A percentile compares a stretch with the other conserved stretches of the same genome.
phyloP scores from a whole-genome alignment of 2,797 vertebrate species.

The Periophthalmus magnuspinnatus region DNA sequence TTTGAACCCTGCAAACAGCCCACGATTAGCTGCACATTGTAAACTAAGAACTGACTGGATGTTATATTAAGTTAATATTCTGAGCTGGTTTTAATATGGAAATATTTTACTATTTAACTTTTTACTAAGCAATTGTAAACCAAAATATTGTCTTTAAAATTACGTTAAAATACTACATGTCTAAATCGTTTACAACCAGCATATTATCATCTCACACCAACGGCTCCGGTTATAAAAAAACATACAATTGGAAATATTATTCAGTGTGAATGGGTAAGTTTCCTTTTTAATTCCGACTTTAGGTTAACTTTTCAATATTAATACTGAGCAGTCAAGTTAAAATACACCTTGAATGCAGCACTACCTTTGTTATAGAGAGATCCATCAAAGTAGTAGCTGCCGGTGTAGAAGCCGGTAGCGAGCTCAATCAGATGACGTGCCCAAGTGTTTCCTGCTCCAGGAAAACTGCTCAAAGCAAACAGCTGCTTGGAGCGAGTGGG shows the following conservation, averaged over 20 bases:
- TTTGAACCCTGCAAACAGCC: constrained; percentile 83
- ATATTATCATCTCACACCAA: neutral
- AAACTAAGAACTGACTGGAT: neutral
- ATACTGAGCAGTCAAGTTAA: neutral
- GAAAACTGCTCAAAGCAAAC: constrained; percentile 93
- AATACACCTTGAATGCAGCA: neutral
- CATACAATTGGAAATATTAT: too few relatives aligned
- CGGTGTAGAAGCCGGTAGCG: constrained; percentile 94
- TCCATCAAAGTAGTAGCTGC: constrained; percentile 98
- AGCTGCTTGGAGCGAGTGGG: constrained; percentile 85
- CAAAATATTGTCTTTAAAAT: neutral
- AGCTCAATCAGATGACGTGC: constrained; percentile 94
- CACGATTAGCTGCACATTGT: neutral
- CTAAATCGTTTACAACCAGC: neutral
- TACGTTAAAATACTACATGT: neutral
- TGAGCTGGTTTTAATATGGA: too few relatives aligned
- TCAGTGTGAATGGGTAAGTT: too few relatives aligned
- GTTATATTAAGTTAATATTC: neutral
- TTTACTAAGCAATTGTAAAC: neutral
- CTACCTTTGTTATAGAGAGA: constrained; percentile 98
- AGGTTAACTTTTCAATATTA: too few relatives aligned
- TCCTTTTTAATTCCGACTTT: neutral
- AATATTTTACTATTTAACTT: too few relatives aligned
- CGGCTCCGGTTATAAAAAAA: neutral
- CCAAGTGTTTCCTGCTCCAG: constrained; percentile 96